These are phyloP conservation scores for Actias luna DNA, from an alignment of 2,888 invertebrate species.

Conservation along the genomic window DNA sequence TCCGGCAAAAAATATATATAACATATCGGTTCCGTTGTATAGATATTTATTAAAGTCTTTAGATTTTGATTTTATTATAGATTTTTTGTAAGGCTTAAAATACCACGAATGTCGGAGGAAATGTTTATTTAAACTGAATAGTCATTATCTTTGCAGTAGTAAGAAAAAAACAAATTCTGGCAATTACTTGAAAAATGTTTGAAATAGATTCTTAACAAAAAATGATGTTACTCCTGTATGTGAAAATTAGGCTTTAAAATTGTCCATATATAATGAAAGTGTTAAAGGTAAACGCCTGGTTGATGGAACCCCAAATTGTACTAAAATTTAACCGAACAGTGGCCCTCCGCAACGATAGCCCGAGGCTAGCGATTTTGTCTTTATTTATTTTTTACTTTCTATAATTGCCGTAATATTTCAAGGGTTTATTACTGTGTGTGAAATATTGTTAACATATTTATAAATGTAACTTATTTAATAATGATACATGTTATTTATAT, in stretches of 20 bases:
- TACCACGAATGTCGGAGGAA: no score
- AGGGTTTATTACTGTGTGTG: conserved; percentile 54
- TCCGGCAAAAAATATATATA: conserved; percentile 35
- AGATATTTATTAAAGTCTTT: background rate
- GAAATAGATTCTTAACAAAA: background rate
- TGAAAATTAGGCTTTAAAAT: background rate
- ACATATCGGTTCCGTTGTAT: background rate
- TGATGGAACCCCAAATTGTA: conserved; percentile 38
- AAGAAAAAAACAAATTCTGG: no score
- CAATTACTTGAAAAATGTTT: no score
- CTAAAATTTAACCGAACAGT: conserved; percentile 69
- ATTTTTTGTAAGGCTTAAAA: background rate
- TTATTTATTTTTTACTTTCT: conserved; percentile 59
- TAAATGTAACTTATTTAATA: conserved; percentile 15
- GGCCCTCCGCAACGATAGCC: conserved; percentile 67
- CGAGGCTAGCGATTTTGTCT: conserved; percentile 59
- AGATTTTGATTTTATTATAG: background rate
- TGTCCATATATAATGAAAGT: background rate
- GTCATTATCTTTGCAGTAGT: no score
- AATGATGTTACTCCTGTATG: background rate
- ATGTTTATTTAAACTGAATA: no score
- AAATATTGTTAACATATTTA: conserved; percentile 46
- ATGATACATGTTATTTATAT: conserved; percentile 14
- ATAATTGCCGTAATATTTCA: conserved; percentile 69
- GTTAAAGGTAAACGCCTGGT: background rate